Evolutionary conservation across 2,888 invertebrate species (phyloP).

Genomic region (Balanococcus diminutus): DNA sequence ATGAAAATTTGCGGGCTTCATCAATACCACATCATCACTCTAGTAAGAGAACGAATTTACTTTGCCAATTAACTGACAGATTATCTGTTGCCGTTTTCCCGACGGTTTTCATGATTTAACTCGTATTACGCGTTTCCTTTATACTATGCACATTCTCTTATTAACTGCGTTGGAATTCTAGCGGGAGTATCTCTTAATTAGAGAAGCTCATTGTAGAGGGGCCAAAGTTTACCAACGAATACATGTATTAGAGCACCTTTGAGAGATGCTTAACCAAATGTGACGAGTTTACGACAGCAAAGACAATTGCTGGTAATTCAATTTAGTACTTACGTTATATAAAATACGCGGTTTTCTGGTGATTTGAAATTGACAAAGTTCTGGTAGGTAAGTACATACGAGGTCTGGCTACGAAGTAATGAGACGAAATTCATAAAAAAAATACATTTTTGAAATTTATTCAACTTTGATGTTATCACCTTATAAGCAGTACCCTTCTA

Average conservation of each 20-base stretch:
- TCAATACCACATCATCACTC: background rate
- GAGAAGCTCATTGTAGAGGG: background rate
- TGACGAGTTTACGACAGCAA: background rate
- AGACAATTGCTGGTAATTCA: slow-evolving; percentile 3
- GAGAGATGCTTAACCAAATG: slow-evolving; percentile 8
- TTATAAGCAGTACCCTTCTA: no score
- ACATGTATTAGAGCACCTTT: slow-evolving; percentile 10
- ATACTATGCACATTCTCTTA: slow-evolving; percentile 8
- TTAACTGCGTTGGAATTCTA: slow-evolving; percentile 15
- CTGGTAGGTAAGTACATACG: background rate
- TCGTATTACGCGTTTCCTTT: slow-evolving; percentile 8
- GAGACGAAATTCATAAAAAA: no score
- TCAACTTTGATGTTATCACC: no score
- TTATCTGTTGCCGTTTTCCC: slow-evolving; percentile 27
- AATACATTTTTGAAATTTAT: no score
- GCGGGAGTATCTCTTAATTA: slow-evolving; percentile 4
- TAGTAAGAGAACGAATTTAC: background rate
- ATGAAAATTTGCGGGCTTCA: background rate
- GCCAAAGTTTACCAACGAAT: background rate
- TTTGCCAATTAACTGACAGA: slow-evolving; percentile 19
- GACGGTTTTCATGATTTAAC: slow-evolving; percentile 8
- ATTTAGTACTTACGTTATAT: background rate
- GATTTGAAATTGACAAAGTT: background rate
- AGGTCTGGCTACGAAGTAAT: background rate
- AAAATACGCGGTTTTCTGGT: background rate